These are phyloP conservation scores for Calameuta idolon DNA, from an alignment of 2,888 invertebrate species.

Conservation along the genomic window DNA sequence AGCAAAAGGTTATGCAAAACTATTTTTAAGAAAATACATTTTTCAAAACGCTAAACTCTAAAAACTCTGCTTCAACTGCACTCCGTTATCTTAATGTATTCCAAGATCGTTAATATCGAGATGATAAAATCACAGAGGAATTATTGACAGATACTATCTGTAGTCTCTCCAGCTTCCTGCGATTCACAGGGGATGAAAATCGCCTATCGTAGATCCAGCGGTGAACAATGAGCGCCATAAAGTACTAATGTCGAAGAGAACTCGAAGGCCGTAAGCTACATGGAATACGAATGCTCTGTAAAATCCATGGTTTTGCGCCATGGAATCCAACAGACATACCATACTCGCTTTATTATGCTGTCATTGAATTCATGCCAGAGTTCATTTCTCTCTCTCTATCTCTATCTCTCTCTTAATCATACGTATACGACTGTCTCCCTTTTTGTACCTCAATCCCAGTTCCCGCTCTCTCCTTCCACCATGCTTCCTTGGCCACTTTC, in stretches of 20 bases:
- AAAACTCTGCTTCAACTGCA: background rate
- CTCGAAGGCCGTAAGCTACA: background rate
- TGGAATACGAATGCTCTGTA: background rate
- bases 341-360: conserved; percentile 19
- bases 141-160: background rate
- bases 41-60: background rate
- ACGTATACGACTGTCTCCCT: background rate
- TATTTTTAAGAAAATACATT: background rate
- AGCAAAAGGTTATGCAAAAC: no score
- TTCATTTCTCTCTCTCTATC: conserved; percentile 16
- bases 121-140: background rate
- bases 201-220: background rate
- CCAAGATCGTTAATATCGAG: background rate
- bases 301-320: background rate
- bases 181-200: background rate
- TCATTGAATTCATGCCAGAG: conserved; percentile 11
- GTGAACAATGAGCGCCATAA: background rate
- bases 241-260: background rate
- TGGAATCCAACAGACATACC: conserved; percentile 7
- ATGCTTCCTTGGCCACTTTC: conserved; percentile 7
- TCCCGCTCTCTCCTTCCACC: background rate
- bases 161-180: background rate
- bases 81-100: background rate
- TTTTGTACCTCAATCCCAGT: background rate
- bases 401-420: conserved; percentile 12